Conservation (phyloP, 30 jellyfish, hydroid and myxozoan genomes). For the Nemopilema nomurai region DNA sequence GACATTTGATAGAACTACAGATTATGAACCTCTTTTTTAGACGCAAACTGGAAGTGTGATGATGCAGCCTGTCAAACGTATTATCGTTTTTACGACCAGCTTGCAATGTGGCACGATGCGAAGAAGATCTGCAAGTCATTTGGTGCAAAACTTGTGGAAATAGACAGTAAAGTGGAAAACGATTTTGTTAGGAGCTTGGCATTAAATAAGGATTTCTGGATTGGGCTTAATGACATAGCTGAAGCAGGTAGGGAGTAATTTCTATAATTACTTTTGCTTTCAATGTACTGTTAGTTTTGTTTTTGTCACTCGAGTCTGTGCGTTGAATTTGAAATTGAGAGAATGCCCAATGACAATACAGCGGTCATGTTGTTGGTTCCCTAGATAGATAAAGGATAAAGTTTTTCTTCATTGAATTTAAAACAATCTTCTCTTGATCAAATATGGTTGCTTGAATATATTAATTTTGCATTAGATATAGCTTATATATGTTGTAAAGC, state of each 20-base stretch:
- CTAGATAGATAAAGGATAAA: no score
- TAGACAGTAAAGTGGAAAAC: conserved; percentile 49
- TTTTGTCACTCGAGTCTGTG: no score
- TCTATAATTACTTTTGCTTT: no score
- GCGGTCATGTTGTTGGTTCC: no score
- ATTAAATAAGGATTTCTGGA: conserved; percentile 68
- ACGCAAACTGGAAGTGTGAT: conserved; percentile 67
- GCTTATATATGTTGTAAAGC: no score
- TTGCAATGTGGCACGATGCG: conserved; percentile 79
- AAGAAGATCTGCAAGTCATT: conserved; percentile 36
- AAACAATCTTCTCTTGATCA: no score
- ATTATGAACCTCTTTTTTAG: conserved; percentile 19
- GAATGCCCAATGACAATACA: no score
- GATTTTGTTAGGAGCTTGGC: conserved; percentile 30
- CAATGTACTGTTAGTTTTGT: no score
- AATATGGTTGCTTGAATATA: no score
- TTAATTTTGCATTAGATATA: no score
- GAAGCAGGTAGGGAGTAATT: conserved; percentile 95
- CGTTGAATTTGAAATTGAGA: no score
- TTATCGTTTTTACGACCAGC: conserved; percentile 35
- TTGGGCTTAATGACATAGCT: conserved; percentile 81
- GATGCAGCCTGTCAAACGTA: conserved; percentile 29
- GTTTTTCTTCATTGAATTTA: no score
- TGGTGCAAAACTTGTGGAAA: conserved; percentile 63
- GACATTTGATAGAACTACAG: neutral